phyloP scores from a whole-genome alignment of 2,113 vertebrate species.

The Talpa occidentalis region DNA sequence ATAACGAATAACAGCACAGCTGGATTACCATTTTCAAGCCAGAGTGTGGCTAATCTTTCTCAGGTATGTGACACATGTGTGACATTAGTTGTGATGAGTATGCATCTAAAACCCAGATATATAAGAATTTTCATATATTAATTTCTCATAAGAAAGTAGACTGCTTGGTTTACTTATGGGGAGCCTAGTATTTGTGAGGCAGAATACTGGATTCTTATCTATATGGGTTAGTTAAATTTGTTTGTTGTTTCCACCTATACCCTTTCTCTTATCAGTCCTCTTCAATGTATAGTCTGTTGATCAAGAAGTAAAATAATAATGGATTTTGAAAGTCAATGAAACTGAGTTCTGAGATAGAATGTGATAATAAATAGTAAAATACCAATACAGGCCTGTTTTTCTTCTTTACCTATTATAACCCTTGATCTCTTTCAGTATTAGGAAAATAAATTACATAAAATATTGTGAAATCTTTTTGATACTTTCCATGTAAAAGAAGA shows the following conservation, averaged over 20 bases:
- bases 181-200: neutral
- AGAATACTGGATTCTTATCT: neutral
- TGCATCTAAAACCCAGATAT: neutral
- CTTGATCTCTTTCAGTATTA: neutral
- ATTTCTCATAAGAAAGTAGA: neutral
- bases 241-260: neutral
- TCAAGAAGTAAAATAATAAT: neutral
- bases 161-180: neutral
- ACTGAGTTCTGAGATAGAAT: neutral
- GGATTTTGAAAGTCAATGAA: neutral
- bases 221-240: neutral
- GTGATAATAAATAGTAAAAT: neutral
- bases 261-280: neutral
- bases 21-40: neutral
- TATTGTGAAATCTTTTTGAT: slow-evolving; percentile 8
- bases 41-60: neutral
- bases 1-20: neutral
- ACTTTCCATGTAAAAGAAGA: neutral
- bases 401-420: neutral
- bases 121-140: neutral
- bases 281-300: neutral
- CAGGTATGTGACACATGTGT: slow-evolving; percentile 50
- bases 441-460: neutral
- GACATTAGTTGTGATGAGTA: neutral
- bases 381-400: neutral